Conservation (phyloP, 2,113 vertebrate genomes). For the Urocynchramus pylzowi region DNA sequence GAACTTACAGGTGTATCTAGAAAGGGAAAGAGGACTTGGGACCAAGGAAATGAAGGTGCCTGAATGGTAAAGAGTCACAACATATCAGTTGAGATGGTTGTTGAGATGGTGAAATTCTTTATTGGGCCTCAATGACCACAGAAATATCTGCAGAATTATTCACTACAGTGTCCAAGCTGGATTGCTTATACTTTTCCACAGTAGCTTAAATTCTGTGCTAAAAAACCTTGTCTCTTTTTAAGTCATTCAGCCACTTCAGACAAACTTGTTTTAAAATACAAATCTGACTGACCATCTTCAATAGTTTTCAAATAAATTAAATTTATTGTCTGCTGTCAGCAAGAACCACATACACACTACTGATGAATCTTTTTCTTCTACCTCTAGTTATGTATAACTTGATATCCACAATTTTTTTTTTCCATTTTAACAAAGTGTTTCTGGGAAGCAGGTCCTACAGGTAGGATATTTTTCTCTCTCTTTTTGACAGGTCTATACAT, state of each 20-base stretch:
- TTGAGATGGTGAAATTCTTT: neutral
- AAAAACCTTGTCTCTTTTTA: neutral
- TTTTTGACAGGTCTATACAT: slow-evolving; percentile 59
- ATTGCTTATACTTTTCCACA: neutral
- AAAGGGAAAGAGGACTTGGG: neutral
- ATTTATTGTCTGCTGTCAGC: neutral
- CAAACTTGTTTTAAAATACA: neutral
- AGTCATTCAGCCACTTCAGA: neutral
- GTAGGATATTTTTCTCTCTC: slow-evolving; percentile 22
- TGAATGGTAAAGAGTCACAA: neutral
- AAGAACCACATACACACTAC: neutral
- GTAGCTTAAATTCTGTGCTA: neutral
- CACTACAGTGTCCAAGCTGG: neutral
- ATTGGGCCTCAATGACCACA: neutral
- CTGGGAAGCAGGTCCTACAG: slow-evolving; percentile 6
- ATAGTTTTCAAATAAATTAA: neutral
- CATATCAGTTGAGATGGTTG: neutral
- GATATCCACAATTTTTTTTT: neutral
- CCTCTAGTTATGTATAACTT: neutral
- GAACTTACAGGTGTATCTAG: neutral
- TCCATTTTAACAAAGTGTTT: neutral
- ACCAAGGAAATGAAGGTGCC: neutral
- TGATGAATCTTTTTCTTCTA: neutral
- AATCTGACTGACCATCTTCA: neutral
- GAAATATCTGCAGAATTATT: neutral